Evolutionary conservation across 2,113 vertebrate genomes (phyloP).

Genomic region (Ictidomys tridecemlineatus): DNA sequence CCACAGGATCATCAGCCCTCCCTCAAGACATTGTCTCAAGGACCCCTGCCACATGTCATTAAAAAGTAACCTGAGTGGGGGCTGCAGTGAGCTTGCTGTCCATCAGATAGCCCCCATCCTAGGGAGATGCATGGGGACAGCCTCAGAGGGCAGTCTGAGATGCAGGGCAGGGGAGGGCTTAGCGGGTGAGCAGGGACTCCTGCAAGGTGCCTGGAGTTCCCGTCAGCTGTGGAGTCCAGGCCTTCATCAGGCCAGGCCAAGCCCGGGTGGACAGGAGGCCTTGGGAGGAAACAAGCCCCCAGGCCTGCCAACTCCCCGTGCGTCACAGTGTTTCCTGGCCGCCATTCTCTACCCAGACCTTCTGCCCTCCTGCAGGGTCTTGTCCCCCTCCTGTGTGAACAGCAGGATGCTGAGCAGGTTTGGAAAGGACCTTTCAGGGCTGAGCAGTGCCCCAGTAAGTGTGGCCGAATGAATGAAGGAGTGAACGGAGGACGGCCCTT

Average conservation of each 20-base stretch:
- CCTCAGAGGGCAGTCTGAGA: background rate
- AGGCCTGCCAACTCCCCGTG: too few relatives aligned
- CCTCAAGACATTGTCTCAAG: background rate
- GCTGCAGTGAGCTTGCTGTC: background rate
- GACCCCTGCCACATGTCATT: background rate
- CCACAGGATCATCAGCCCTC: background rate
- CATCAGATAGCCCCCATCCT: background rate
- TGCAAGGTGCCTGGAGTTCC: background rate
- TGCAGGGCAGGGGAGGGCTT: accelerated
- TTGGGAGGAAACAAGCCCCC: background rate
- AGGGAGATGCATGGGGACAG: background rate
- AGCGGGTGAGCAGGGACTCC: background rate
- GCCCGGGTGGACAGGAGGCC: background rate
- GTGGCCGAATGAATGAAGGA: too few relatives aligned
- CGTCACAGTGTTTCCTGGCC: too few relatives aligned
- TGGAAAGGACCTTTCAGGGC: background rate
- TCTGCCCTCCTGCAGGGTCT: accelerated
- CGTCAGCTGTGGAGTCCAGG: background rate
- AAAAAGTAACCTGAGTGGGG: background rate
- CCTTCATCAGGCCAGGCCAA: background rate
- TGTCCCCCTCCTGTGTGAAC: accelerated
- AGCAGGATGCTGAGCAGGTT: background rate
- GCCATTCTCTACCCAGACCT: background rate
- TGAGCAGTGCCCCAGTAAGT: background rate
- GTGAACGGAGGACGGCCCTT: too few relatives aligned